Base-by-base conservation (phyloP, 2,797 vertebrate species). In the Amblyraja radiata region DNA sequence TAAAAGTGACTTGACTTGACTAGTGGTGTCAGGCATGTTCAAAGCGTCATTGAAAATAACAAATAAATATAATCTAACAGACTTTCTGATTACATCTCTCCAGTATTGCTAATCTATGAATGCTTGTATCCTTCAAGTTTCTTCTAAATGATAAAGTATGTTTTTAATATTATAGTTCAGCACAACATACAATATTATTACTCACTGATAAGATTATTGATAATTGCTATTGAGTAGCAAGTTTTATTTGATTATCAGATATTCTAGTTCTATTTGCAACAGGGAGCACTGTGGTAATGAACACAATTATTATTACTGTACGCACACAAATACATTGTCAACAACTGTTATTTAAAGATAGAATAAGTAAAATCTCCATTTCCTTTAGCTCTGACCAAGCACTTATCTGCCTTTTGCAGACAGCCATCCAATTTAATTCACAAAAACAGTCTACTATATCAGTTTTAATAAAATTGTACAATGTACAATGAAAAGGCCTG, bases 391-490 rank as follows among this genome's bases (percentile, higher is more conserved):
- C 90, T 92, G 39, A 92, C 54, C 71, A 54, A 39, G 46, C 21
- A 71, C 71, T 92, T 92, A 92, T 92, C 90, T 74, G 68, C 90
- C 68, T 76, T 28, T 71, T 28, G 39, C 90, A 92, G 90, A 74
- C 71, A 74, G 68, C 54, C 90, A 76, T 46, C 84, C 90, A 91
- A 91, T 91, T 91, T 91, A 91, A 91, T 76, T 73, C 90, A 54
- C 39, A 76, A 39, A 91, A 92, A 76, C 71, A 92, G 39, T 90
- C 73, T 13, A 74, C 39, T 74, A 76, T 92, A 92, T 92, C 90
- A 92, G 71, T 92, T 92, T 74, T 92, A 92, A 92, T 92, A 92
- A 92, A 92, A 92, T 46, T 54, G 23, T 92, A 71, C 39, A 76
- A 92, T 76, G 71, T 76, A 92, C 23, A 92, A 74, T 92, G 39